phyloP scores from a whole-genome alignment of 1,140 invertebrate species.

The Macrobrachium rosenbergii region DNA sequence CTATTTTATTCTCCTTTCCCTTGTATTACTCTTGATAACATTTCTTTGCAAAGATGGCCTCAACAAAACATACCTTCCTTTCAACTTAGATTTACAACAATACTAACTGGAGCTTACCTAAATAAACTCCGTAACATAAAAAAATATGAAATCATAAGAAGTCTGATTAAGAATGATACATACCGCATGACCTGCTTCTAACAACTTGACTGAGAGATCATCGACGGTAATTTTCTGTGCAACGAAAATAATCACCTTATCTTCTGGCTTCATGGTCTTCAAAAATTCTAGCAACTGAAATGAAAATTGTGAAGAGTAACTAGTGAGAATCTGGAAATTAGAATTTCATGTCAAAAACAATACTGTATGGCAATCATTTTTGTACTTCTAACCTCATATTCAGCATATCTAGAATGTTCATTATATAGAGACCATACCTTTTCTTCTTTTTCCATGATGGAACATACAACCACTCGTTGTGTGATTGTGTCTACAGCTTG shows the following conservation, averaged over 20 bases:
- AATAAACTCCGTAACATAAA: no score
- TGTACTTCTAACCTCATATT: background rate
- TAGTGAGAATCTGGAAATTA: constrained; percentile 6
- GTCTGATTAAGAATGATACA: background rate
- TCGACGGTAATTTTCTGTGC: constrained; percentile 84
- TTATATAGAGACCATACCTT: constrained; percentile 9
- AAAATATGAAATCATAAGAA: no score
- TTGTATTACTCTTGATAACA: no score
- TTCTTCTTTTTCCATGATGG: constrained; percentile 80
- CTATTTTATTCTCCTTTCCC: no score
- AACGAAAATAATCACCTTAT: constrained; percentile 91
- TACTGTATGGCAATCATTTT: no score
- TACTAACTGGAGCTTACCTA: no score
- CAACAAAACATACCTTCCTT: no score
- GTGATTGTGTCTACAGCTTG: constrained; percentile 69
- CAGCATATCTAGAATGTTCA: background rate
- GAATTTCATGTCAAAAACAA: background rate
- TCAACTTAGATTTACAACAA: no score
- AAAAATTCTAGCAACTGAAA: constrained; percentile 75
- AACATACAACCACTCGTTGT: constrained; percentile 44
- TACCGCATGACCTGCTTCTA: constrained; percentile 38
- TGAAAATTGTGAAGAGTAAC: background rate
- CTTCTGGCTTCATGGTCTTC: constrained; percentile 77
- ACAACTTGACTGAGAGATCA: constrained; percentile 75
- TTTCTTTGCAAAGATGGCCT: no score